Evolutionary conservation across 2,113 vertebrate genomes (phyloP).

Genomic region (Dicrurus megarhynchus): DNA sequence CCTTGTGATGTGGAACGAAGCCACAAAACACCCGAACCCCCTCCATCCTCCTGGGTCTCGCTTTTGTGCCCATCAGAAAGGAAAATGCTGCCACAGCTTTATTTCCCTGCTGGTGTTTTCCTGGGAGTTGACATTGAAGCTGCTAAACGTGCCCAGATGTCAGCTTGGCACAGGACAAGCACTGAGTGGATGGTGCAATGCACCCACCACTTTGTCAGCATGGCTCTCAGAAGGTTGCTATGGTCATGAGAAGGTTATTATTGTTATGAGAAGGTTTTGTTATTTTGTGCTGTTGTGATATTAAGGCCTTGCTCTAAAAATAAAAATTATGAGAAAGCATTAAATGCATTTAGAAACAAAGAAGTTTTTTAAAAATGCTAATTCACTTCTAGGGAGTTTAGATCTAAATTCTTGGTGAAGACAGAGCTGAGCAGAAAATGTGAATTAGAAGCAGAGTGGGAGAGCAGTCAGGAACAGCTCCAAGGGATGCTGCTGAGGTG

Average conservation of each 20-base stretch:
- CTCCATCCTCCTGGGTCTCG: neutral
- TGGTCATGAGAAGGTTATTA: neutral
- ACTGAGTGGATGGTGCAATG: neutral
- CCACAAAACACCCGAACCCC: neutral
- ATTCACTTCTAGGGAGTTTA: neutral
- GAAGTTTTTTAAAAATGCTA: neutral
- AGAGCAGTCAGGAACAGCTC: neutral
- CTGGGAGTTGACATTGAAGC: neutral
- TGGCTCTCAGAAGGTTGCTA: neutral
- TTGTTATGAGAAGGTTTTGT: neutral
- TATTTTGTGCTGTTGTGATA: neutral
- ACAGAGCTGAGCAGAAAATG: neutral
- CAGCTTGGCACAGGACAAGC: neutral
- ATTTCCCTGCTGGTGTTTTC: neutral
- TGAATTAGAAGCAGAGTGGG: neutral
- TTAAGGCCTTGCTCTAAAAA: neutral
- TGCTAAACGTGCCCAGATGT: neutral
- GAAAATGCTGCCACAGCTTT: neutral
- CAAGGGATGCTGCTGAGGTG: neutral
- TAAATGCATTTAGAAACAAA: neutral
- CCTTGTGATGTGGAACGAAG: neutral
- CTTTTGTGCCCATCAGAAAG: neutral
- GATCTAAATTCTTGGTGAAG: neutral
- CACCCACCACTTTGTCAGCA: neutral
- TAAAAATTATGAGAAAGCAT: neutral